Percentiles rank a stretch among this genome's conserved stretches.
These are phyloP conservation scores for Lacerta bilineata DNA, from an alignment of 2,797 vertebrate genomes.

Conservation along the genomic window DNA sequence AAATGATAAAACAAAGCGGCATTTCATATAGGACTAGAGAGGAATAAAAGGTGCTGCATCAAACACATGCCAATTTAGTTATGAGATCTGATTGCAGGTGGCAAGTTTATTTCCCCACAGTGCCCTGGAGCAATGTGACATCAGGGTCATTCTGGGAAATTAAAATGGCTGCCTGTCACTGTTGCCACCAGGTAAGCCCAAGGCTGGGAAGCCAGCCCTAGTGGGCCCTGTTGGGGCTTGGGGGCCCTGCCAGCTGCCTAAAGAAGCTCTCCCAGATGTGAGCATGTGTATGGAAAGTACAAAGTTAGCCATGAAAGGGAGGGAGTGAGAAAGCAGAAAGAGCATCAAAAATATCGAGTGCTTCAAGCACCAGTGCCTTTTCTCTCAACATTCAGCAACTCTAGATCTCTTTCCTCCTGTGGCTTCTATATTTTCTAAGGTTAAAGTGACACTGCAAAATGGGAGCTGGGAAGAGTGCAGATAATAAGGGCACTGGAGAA, in stretches of 20 bases:
- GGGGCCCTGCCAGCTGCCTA: neutral
- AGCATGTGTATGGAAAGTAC: neutral
- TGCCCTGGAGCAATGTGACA: too few species aligned
- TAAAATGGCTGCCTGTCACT: neutral
- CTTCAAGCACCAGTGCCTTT: neutral
- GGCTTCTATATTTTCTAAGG: conserved; percentile 33
- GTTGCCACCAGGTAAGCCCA: neutral
- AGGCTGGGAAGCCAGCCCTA: neutral
- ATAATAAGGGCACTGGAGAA: conserved; percentile 22
- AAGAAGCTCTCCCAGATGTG: neutral
- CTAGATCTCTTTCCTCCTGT: conserved; percentile 22
- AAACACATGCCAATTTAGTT: neutral
- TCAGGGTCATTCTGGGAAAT: neutral
- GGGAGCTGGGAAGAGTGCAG: neutral
- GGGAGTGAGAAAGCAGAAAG: neutral
- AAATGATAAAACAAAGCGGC: neutral
- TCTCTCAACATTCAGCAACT: neutral
- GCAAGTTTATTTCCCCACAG: too few species aligned
- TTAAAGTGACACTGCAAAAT: conserved; percentile 23
- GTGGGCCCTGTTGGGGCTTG: neutral
- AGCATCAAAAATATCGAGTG: neutral
- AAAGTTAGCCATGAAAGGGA: neutral
- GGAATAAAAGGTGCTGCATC: neutral
- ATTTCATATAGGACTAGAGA: neutral
- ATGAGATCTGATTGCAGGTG: too few species aligned